Conservation (phyloP, 2,888 invertebrate genomes). For the Drosophila macrospina region DNA sequence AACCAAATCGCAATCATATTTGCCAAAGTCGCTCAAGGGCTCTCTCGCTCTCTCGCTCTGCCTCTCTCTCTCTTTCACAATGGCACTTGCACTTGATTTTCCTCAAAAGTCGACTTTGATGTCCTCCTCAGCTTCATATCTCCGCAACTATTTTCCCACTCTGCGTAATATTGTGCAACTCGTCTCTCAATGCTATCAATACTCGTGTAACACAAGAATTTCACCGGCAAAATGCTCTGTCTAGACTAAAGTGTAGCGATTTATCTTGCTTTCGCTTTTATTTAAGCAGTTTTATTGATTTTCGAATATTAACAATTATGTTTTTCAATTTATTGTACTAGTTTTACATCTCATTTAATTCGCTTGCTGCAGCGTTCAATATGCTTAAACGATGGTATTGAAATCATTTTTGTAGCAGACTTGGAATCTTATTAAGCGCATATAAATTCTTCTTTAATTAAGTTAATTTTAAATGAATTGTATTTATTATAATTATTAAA, state of each 20-base stretch:
- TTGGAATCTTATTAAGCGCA: no score
- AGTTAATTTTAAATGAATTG: background rate
- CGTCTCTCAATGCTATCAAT: background rate
- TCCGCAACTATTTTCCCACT: background rate
- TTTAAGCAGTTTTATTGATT: background rate
- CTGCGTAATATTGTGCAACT: constrained; percentile 1
- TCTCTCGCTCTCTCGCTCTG: background rate
- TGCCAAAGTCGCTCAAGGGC: constrained; percentile 34
- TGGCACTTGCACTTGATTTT: constrained; percentile 16
- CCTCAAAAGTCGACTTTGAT: constrained; percentile 21
- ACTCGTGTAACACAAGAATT: background rate
- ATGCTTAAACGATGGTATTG: no score
- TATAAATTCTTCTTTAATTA: no score
- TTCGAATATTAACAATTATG: background rate
- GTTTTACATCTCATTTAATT: no score
- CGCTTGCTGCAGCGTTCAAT: no score
- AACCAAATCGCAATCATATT: constrained; percentile 36
- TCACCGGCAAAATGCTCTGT: background rate
- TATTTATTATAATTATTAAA: background rate
- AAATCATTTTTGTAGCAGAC: no score
- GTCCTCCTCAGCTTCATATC: background rate
- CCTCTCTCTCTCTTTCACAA: background rate
- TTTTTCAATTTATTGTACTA: background rate
- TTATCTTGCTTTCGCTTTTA: background rate
- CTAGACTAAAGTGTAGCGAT: background rate